These are phyloP conservation scores for Notoglanidium macrostoma DNA, from an alignment of 2,797 vertebrate species.

Conservation along the genomic window DNA sequence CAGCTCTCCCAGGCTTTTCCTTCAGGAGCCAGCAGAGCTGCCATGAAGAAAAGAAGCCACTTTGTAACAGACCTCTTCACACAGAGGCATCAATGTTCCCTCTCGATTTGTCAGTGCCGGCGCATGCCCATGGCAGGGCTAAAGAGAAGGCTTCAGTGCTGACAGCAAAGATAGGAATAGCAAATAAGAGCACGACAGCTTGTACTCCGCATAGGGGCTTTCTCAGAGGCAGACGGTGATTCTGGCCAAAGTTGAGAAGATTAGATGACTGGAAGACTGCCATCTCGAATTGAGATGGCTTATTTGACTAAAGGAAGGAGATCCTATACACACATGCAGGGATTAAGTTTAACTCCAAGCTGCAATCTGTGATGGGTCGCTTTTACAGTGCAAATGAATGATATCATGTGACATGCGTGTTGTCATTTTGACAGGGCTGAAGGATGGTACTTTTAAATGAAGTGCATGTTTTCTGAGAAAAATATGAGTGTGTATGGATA, in stretches of 20 bases:
- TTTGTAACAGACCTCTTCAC: conserved; percentile 40
- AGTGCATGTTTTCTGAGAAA: background rate
- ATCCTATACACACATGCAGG: conserved; percentile 1
- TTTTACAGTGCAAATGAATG: conserved; percentile 6
- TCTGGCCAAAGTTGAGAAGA: conserved; percentile 43
- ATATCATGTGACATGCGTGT: conserved; percentile 5
- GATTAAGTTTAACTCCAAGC: conserved; percentile 25
- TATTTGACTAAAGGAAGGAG: conserved; percentile 46
- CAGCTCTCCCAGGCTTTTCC: conserved; percentile 26
- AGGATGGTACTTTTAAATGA: conserved; percentile 9
- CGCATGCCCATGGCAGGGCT: conserved; percentile 37
- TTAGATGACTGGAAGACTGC: conserved; percentile 46
- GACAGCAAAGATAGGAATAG: conserved; percentile 47
- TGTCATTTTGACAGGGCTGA: conserved; percentile 15
- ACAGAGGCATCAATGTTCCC: conserved; percentile 48
- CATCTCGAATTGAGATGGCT: conserved; percentile 40
- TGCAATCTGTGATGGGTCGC: conserved; percentile 30
- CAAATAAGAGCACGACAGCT: conserved; percentile 53
- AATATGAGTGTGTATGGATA: conserved; percentile 6
- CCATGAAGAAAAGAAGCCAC: conserved; percentile 30
- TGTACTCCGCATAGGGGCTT: conserved; percentile 44
- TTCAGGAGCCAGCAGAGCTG: conserved; percentile 26
- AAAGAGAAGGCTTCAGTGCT: conserved; percentile 46
- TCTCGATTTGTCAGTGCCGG: conserved; percentile 30
- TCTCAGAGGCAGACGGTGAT: conserved; percentile 46